Percentiles rank a stretch among this genome's conserved stretches.
phyloP scores from a whole-genome alignment of 2,888 invertebrate species.

The Drosophila kanekoi region DNA sequence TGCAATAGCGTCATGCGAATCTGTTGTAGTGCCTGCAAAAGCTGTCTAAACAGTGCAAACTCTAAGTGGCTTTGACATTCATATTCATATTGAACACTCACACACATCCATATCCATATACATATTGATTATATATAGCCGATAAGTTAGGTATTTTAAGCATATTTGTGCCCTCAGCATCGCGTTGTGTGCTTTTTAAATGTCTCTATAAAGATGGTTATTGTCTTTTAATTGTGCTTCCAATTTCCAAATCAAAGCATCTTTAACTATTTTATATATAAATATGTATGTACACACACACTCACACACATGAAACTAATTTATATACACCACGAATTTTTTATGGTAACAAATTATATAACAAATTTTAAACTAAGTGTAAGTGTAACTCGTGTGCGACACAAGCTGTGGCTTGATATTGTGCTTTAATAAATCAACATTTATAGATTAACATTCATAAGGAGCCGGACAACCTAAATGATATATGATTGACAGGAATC shows the following conservation, averaged over 20 bases:
- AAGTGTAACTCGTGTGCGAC: conserved; percentile 63
- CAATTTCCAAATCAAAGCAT: conserved; percentile 52
- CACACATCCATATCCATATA: conserved; percentile 17
- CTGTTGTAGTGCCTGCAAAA: conserved; percentile 59
- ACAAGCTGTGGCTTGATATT: conserved; percentile 66
- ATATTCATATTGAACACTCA: conserved; percentile 37
- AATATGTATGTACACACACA: conserved; percentile 20
- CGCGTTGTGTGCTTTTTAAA: conserved; percentile 25
- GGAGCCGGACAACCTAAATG: no score
- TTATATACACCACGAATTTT: conserved; percentile 73
- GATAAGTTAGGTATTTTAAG: conserved; percentile 44
- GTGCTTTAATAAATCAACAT: conserved; percentile 67
- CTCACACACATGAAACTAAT: conserved; percentile 38
- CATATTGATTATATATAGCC: conserved; percentile 38
- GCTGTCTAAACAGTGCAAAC: conserved; percentile 49
- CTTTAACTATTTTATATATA: conserved; percentile 48
- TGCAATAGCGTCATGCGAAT: conserved; percentile 55
- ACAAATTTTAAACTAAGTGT: conserved; percentile 44
- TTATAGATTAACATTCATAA: conserved; percentile 21
- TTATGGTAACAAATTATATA: conserved; percentile 61
- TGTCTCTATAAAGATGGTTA: conserved; percentile 18
- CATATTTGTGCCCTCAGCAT: conserved; percentile 20
- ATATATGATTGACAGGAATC: no score
- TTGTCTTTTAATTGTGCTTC: conserved; percentile 61
- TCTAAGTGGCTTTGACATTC: conserved; percentile 53